These are phyloP conservation scores for Acrocyrtus sp. DNA, from an alignment of 2,888 invertebrate genomes.

Conservation along the genomic window DNA sequence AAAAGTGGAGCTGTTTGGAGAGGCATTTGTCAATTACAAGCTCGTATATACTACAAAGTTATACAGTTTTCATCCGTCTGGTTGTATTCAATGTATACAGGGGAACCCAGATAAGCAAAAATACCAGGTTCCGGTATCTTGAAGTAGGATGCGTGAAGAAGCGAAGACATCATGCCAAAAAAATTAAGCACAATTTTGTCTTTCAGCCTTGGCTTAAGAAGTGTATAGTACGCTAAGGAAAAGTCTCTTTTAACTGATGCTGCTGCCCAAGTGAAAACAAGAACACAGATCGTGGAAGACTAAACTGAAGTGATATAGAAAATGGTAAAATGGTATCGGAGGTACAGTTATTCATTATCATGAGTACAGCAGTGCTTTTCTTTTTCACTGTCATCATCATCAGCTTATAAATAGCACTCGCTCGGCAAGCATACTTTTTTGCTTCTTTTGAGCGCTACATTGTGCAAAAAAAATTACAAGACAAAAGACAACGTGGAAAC, in stretches of 20 bases:
- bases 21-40: not conserved
- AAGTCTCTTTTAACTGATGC: not conserved
- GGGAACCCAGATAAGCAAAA: too few species aligned
- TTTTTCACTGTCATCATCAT: not conserved
- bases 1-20: too few species aligned
- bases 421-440: not conserved
- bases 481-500: too few species aligned
- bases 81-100: too few species aligned
- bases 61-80: too few species aligned
- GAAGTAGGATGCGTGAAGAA: slow-evolving; percentile 27
- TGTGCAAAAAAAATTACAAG: too few species aligned
- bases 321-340: not conserved
- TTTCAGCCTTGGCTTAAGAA: not conserved
- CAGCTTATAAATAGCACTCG: not conserved
- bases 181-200: not conserved
- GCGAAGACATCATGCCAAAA: slow-evolving; percentile 1
- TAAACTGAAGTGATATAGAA: too few species aligned
- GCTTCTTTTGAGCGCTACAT: not conserved
- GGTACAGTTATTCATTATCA: not conserved
- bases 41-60: too few species aligned
- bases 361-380: not conserved
- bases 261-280: not conserved
- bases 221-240: too few species aligned
- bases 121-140: slow-evolving; percentile 2
- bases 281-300: slow-evolving; percentile 7